Percentiles rank a stretch among this genome's conserved stretches.
These are phyloP conservation scores for Xenotilapia leptura DNA, from an alignment of 2,113 vertebrate genomes.

Conservation along the genomic window DNA sequence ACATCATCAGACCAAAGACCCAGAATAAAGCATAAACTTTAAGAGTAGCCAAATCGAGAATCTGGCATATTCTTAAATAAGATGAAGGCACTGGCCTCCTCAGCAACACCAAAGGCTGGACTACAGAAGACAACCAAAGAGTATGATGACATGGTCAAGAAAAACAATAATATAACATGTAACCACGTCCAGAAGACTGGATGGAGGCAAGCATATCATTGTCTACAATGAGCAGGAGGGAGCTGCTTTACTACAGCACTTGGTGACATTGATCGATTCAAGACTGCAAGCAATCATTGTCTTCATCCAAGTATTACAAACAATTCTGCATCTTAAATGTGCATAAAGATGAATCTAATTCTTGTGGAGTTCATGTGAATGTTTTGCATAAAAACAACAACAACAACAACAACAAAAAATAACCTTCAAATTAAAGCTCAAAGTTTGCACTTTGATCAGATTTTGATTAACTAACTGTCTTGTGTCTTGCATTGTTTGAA, in stretches of 20 bases:
- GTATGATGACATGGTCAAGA: neutral
- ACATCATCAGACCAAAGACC: neutral
- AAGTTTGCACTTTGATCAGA: neutral
- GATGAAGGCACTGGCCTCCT: neutral
- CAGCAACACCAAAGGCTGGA: neutral
- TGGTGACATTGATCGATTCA: accelerated
- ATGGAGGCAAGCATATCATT: neutral
- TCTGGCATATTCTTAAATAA: neutral
- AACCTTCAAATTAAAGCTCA: neutral
- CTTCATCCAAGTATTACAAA: neutral
- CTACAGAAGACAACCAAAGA: neutral
- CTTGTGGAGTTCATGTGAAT: accelerated
- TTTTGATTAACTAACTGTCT: neutral
- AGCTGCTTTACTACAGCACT: neutral
- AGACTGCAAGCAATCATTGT: neutral
- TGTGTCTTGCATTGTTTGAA: neutral
- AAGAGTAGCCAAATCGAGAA: neutral
- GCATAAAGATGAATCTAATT: accelerated
- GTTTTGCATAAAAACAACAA: neutral
- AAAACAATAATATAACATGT: neutral
- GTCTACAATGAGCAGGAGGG: neutral
- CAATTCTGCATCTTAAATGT: neutral
- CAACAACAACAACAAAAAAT: neutral
- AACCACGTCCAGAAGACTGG: neutral
- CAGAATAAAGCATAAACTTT: neutral